These are phyloP conservation scores for Cerastoderma edule DNA, from an alignment of 2,888 invertebrate species.

Conservation along the genomic window DNA sequence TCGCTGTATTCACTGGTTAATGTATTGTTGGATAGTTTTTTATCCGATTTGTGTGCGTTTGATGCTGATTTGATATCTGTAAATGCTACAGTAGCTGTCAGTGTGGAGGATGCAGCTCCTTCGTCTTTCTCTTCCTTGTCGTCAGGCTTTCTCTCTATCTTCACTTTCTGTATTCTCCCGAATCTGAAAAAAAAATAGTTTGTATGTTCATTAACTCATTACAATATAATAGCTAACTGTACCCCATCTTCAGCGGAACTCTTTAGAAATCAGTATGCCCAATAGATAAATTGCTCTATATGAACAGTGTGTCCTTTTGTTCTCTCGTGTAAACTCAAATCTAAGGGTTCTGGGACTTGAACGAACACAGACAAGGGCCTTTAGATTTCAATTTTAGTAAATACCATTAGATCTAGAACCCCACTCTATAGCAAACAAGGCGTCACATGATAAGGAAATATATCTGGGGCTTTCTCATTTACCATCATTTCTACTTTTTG, in stretches of 20 bases:
- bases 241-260: neutral
- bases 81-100: constrained; percentile 86
- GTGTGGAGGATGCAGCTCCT: constrained; percentile 38
- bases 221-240: neutral
- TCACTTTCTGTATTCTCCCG: constrained; percentile 99
- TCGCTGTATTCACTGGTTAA: constrained; percentile 94
- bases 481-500: no score
- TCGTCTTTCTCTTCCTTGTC: constrained; percentile 66
- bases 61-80: constrained; percentile 98
- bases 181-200: constrained; percentile 90
- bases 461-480: no score
- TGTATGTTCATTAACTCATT: neutral
- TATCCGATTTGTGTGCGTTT: constrained; percentile 95
- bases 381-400: no score
- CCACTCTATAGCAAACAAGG: no score
- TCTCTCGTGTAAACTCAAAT: no score
- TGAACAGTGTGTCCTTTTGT: constrained; percentile 3
- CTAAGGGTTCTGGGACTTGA: no score
- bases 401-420: no score
- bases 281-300: neutral
- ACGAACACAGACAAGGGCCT: no score
- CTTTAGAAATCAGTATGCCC: neutral
- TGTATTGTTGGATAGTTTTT: constrained; percentile 90
- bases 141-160: constrained; percentile 89
- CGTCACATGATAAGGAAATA: no score